Base-by-base conservation (phyloP, 1,140 invertebrate species). In the Drosophila willistoni region DNA sequence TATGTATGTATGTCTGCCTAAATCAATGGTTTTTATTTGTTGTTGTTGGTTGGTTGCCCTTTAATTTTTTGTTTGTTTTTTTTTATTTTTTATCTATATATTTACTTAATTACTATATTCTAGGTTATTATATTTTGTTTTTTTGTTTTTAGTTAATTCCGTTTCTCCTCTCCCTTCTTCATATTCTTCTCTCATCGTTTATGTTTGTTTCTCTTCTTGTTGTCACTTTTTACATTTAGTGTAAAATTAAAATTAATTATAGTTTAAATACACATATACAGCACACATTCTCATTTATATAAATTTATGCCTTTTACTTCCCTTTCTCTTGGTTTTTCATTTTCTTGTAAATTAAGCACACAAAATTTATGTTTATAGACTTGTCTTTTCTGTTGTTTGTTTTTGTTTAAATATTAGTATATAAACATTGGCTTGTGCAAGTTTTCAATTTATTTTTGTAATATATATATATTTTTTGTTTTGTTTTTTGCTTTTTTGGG, bases 261-360 rank as follows among this genome's bases (percentile, higher is more conserved):
- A 83, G 83, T 86, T 81, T 87, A 86, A 86, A 86, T 86, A 86
- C 83, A 86, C 83, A 86, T 87, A 86, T 86, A 86, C 83, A 86
- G 73, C 83, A 80, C 83, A 71, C 82, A 79, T 79, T 59, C 12
- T 42, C 39, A 62, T 62, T 41, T 41, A 85, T 75, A 87, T 79
- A 82, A 79, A 87, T 87, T 86, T 86, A 86, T 86, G 82, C 82
- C 82, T 85, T 85, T 86, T 81, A 19, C 22, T 87, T 17, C 71
- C 59, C 65, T 73, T 86, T 36, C 33, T 29, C 29, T 29, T 25
- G 55, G 29, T 7, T 34, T 33, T 29, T 56, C 25, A 3, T 14
- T 59, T 39, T 57, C n/a, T 36, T 34, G 79, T 89, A 86, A 86
- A 86, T 77, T 87, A 86, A 86, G 83, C 83, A 86, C 83, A 86